Evolutionary conservation across 1,140 invertebrate species (phyloP).

Genomic region (Trachelipus rathkii): DNA sequence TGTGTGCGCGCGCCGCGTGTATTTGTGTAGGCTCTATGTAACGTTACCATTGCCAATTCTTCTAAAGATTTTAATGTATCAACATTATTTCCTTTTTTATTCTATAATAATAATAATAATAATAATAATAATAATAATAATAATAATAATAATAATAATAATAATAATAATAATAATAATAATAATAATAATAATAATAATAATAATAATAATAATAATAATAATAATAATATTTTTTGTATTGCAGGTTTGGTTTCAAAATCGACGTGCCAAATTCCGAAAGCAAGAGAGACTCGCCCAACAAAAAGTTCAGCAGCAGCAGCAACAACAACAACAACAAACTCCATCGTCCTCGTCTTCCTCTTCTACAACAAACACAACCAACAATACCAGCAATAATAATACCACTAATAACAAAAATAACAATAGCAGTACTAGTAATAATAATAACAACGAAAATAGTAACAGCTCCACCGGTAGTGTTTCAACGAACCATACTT

Average conservation of each 20-base stretch:
- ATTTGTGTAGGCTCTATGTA: too few relatives aligned
- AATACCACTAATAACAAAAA: constrained; percentile 35
- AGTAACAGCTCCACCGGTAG: constrained; percentile 25
- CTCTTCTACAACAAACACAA: constrained; percentile 27
- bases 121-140: too few relatives aligned
- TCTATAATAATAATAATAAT: too few relatives aligned
- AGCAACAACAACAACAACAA: constrained; percentile 73
- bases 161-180: too few relatives aligned
- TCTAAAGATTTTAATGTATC: too few relatives aligned
- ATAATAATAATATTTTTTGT: neutral
- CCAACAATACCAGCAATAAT: constrained; percentile 37
- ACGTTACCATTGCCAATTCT: too few relatives aligned
- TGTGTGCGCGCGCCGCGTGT: too few relatives aligned
- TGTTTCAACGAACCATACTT: neutral
- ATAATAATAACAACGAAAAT: constrained; percentile 27
- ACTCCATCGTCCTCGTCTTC: constrained; percentile 28
- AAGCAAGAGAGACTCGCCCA: constrained; percentile 68
- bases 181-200: too few relatives aligned
- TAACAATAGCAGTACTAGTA: constrained; percentile 21
- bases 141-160: too few relatives aligned
- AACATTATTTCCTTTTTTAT: too few relatives aligned
- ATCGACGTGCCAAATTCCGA: constrained; percentile 82
- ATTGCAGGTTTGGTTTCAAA: constrained; percentile 88
- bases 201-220: too few relatives aligned
- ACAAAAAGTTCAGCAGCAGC: constrained; percentile 58